Base-by-base conservation (phyloP, 2,888 invertebrate genomes). In the Mesopsocus fuscifrons region DNA sequence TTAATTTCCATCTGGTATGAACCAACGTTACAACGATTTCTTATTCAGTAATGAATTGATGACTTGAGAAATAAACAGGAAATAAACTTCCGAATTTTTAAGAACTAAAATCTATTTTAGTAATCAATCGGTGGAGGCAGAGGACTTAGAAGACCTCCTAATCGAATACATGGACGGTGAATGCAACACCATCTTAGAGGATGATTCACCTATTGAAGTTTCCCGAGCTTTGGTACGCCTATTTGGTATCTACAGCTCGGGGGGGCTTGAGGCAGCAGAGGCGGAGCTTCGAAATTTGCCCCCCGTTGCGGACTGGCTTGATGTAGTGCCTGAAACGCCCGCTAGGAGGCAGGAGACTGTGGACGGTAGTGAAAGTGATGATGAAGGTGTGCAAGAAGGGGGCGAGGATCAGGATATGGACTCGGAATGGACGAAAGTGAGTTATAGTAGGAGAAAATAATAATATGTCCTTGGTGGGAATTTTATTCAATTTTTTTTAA, bases 111-210 rank as follows among this genome's bases (percentile, higher is more conserved):
- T n/a, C 15, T 18, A 9, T 38, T 38, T 18, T 20, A 38, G 38
- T 21, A 38, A 38, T 20, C 17, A 38, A 20, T 20, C 6, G 20
- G 38, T 38, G 8, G 38, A 38, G 21, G 20, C 6, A 18, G 38
- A 38, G 20, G 38, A 38, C 11, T 38, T 38, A 11, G 38, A 38
- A 20, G 38, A 38, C 20, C n/a, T 38, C 13, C 17, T 38, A 38
- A 20, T 5, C 5, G 38, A 38, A 17, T 38, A 38, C 11, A 38
- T 38, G 38, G 38, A 38, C 21, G 20, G 17, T 3, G 38, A 38
- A 38, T 38, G 17, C 17, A 6, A 38, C 13, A 38, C 38, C 15
- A 11, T 38, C 6, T 38, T 38, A 38, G 38, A 38, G 20, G 38
- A 38, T 18, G 18, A 38, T 20, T 38, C 38, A 3, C 18, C 20